These are phyloP conservation scores for Zaprionus bogoriensis DNA, from an alignment of 2,888 invertebrate species.

Conservation along the genomic window DNA sequence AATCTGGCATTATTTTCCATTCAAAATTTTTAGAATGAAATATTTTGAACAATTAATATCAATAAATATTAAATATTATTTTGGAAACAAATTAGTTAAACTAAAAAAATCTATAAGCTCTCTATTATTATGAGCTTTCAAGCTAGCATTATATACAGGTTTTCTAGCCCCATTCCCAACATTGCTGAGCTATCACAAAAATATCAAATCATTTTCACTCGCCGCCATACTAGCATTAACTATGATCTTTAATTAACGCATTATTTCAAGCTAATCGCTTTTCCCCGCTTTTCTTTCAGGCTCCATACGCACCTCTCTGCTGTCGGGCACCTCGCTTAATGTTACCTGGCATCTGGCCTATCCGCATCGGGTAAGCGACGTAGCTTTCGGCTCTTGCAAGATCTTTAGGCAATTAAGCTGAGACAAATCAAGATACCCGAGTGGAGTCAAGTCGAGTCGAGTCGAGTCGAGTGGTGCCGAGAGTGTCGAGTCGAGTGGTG, in stretches of 20 bases:
- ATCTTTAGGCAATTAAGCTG: conserved; percentile 29
- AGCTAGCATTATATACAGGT: too few relatives aligned
- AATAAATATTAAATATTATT: too few relatives aligned
- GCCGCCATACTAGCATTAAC: too few relatives aligned
- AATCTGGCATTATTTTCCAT: too few relatives aligned
- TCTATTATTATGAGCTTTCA: too few relatives aligned
- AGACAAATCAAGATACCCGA: conserved; percentile 38
- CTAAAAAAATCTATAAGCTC: too few relatives aligned
- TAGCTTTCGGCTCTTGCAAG: conserved; percentile 24
- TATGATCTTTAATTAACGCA: conserved; percentile 15
- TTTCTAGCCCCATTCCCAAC: too few relatives aligned
- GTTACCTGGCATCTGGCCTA: conserved; percentile 97
- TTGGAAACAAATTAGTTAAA: too few relatives aligned
- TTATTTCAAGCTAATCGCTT: conserved; percentile 7
- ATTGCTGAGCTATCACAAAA: too few relatives aligned
- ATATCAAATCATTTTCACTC: too few relatives aligned
- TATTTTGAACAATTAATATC: too few relatives aligned
- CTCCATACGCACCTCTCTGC: conserved; percentile 89
- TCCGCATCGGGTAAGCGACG: conserved; percentile 90
- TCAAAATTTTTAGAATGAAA: too few relatives aligned
- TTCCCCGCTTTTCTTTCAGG: conserved; percentile 85
- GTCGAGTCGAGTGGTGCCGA: not conserved
- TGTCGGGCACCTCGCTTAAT: conserved; percentile 92
- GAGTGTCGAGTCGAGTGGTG: not conserved
- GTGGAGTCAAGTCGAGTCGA: conserved; percentile 13